phyloP scores from a whole-genome alignment of 2,888 invertebrate species.

The Agrenia bidenticulata region DNA sequence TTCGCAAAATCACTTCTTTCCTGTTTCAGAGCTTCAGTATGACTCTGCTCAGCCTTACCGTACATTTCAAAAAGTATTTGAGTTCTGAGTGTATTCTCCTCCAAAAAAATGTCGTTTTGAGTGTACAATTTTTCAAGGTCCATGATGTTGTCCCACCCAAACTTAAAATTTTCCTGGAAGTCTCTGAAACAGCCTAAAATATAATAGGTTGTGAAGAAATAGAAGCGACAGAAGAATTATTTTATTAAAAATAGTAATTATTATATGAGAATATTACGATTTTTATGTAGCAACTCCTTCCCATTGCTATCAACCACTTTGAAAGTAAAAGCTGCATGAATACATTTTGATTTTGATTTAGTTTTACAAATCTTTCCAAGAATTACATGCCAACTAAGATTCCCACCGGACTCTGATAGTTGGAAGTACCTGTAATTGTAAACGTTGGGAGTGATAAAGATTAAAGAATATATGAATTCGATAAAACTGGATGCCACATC shows the following conservation, averaged over 20 bases:
- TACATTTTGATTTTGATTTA: neutral
- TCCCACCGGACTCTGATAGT: conserved; percentile 8
- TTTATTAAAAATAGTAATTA: too few relatives aligned
- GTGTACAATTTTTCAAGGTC: conserved; percentile 21
- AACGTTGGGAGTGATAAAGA: too few relatives aligned
- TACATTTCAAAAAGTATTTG: conserved; percentile 18
- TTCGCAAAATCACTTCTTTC: conserved; percentile 20
- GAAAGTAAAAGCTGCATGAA: conserved; percentile 8
- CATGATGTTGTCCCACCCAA: conserved; percentile 21
- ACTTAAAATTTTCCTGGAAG: conserved; percentile 9
- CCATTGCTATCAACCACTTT: conserved; percentile 16
- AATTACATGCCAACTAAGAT: conserved; percentile 17
- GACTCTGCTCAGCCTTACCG: conserved; percentile 6
- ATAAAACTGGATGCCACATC: too few relatives aligned
- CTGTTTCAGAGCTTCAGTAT: conserved; percentile 8
- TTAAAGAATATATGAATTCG: too few relatives aligned
- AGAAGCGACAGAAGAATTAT: too few relatives aligned
- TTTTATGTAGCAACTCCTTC: neutral
- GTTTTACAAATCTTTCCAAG: conserved; percentile 11
- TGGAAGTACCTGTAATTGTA: conserved; percentile 24
- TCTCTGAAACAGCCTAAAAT: conserved; percentile 14
- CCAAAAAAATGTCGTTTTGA: conserved; percentile 13
- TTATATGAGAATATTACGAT: conserved; percentile 9
- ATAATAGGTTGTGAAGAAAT: too few relatives aligned
- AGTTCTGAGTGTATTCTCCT: conserved; percentile 18